Percentiles rank a stretch among this genome's conserved stretches.
phyloP scores from a whole-genome alignment of 2,888 invertebrate genomes.

The Lasius fuliginosus region DNA sequence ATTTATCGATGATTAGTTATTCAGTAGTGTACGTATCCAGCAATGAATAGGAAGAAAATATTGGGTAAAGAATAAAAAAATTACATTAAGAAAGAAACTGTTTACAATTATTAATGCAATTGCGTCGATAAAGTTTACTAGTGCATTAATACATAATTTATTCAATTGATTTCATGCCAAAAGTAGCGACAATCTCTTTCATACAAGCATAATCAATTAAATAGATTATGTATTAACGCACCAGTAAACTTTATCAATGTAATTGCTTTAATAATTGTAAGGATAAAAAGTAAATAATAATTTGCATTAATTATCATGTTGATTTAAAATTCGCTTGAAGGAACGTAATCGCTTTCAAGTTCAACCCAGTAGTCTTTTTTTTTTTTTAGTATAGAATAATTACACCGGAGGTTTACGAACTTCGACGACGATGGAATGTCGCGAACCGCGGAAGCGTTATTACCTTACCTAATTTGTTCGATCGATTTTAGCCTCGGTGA shows the following conservation, averaged over 20 bases:
- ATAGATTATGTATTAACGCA: background rate
- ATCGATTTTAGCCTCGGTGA: constrained; percentile 74
- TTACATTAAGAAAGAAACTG: constrained; percentile 57
- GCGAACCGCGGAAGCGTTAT: constrained; percentile 76
- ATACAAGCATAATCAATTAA: background rate
- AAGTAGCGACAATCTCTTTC: background rate
- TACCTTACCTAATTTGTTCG: constrained; percentile 74
- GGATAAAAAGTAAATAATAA: background rate
- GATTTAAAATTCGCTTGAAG: background rate
- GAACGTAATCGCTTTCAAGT: background rate
- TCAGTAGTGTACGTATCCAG: background rate
- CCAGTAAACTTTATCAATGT: background rate
- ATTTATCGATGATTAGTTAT: background rate
- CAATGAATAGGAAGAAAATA: background rate
- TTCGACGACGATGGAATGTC: constrained; percentile 18
- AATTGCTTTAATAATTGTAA: background rate
- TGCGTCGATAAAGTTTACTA: background rate
- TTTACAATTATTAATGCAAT: constrained; percentile 9
- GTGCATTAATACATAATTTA: background rate
- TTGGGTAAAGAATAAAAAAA: background rate
- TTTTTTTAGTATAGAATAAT: background rate
- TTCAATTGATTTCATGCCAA: background rate
- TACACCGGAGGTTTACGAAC: background rate
- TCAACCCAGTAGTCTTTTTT: background rate
- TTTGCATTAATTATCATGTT: background rate